These are phyloP conservation scores for Schizaphis graminum DNA, from an alignment of 2,888 invertebrate genomes.

Conservation along the genomic window DNA sequence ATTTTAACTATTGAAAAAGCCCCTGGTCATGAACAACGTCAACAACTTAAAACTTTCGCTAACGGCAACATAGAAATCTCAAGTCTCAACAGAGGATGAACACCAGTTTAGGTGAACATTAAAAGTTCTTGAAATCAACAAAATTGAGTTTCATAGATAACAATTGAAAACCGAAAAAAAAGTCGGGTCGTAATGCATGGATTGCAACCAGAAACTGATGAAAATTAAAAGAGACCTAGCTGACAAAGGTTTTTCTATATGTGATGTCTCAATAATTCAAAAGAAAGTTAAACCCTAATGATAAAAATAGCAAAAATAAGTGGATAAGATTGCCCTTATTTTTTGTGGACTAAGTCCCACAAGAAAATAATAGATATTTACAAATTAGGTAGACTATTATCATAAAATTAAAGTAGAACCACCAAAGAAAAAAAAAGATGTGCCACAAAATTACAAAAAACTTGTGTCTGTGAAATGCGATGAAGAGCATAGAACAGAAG, in stretches of 20 bases:
- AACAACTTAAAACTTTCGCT: not conserved
- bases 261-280: not conserved
- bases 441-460: no score
- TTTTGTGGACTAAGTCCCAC: not conserved
- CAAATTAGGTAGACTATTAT: not conserved
- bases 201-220: slow-evolving; percentile 23
- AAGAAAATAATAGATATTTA: slow-evolving; percentile 27
- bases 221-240: slow-evolving; percentile 13
- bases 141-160: slow-evolving; percentile 19
- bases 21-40: not conserved
- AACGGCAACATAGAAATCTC: slow-evolving; percentile 8
- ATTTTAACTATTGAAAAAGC: not conserved
- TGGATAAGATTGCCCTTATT: not conserved
- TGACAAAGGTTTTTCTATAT: not conserved
- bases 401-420: slow-evolving; percentile 32
- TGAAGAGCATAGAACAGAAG: no score
- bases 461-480: no score
- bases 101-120: slow-evolving; percentile 21
- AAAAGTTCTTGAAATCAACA: slow-evolving; percentile 17
- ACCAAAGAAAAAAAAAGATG: not conserved
- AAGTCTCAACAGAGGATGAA: not conserved
- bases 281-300: not conserved
- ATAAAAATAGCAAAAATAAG: not conserved
- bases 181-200: not conserved
- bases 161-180: slow-evolving; percentile 11